Evolutionary conservation across 2,113 vertebrate genomes (phyloP).

Genomic region (Nymphicus hollandicus): DNA sequence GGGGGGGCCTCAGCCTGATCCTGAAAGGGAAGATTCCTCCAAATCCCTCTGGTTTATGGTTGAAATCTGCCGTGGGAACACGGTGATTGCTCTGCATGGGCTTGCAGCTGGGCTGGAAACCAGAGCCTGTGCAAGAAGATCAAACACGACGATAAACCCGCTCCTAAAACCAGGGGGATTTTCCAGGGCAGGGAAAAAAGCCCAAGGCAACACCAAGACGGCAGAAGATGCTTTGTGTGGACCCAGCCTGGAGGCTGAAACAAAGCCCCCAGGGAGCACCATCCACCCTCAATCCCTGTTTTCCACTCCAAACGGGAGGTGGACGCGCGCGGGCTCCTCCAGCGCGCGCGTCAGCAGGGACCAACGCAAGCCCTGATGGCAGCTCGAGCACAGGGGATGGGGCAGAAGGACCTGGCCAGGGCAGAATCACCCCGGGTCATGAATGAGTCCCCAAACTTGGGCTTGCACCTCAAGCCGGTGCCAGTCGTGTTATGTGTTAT

Average conservation of each 20-base stretch:
- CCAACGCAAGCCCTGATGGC: background rate
- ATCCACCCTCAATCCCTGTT: background rate
- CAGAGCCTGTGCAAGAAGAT: background rate
- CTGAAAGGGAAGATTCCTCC: background rate
- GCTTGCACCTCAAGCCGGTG: rapidly evolving
- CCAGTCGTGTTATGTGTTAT: background rate
- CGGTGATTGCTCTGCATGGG: rapidly evolving
- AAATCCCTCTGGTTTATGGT: background rate
- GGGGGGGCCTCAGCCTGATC: background rate
- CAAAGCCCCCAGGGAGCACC: background rate
- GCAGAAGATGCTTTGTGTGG: background rate
- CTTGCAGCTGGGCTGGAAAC: background rate
- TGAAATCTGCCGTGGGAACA: background rate
- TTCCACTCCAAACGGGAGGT: background rate
- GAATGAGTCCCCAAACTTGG: background rate
- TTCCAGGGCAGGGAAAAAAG: background rate
- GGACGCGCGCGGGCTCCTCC: background rate
- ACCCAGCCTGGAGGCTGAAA: background rate
- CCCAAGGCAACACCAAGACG: rapidly evolving
- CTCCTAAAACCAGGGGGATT: background rate
- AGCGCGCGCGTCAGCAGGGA: background rate
- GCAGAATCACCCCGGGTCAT: rapidly evolving
- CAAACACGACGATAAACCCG: rapidly evolving
- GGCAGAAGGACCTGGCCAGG: background rate
- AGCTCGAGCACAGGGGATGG: background rate